phyloP scores from a whole-genome alignment of 1,140 invertebrate genomes.

The Zaprionus lachaisei region DNA sequence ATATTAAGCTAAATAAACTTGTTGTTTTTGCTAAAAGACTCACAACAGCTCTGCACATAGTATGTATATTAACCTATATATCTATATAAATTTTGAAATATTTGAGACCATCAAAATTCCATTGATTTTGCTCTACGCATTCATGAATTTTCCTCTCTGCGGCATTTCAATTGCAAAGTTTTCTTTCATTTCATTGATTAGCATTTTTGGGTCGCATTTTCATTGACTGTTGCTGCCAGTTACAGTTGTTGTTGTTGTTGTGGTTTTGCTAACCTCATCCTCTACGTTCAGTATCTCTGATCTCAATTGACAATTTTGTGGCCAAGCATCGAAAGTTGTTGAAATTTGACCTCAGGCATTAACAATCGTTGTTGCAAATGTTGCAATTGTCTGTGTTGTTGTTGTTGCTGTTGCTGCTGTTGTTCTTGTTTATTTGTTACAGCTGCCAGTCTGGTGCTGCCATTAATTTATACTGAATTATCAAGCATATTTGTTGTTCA shows the following conservation, averaged over 20 bases:
- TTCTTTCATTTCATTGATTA: slow-evolving; percentile 3
- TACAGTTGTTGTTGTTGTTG: background rate
- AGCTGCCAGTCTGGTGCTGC: slow-evolving; percentile 36
- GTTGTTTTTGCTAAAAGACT: no score
- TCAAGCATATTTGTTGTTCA: slow-evolving; percentile 75
- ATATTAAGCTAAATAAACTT: no score
- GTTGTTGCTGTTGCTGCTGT: slow-evolving; percentile 19
- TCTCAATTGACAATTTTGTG: slow-evolving; percentile 41
- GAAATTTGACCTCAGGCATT: slow-evolving; percentile 28
- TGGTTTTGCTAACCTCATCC: background rate
- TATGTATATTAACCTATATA: background rate
- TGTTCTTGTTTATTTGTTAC: slow-evolving; percentile 15
- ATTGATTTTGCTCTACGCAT: no score
- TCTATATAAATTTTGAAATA: background rate
- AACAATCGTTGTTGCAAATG: slow-evolving; percentile 8
- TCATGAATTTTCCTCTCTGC: background rate
- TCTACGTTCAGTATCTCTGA: slow-evolving; percentile 12
- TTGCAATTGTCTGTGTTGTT: slow-evolving; percentile 13
- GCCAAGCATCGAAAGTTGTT: slow-evolving; percentile 15
- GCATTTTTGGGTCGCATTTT: slow-evolving; percentile 5
- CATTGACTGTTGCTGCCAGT: background rate
- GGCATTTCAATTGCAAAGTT: slow-evolving; percentile 1
- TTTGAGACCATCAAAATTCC: no score
- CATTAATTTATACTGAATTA: slow-evolving; percentile 74
- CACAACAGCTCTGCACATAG: no score